Evolutionary conservation across 2,113 vertebrate species (phyloP), one percentile per base, ranked within the genome.

Genomic region (Arvicanthis niloticus): DNA sequence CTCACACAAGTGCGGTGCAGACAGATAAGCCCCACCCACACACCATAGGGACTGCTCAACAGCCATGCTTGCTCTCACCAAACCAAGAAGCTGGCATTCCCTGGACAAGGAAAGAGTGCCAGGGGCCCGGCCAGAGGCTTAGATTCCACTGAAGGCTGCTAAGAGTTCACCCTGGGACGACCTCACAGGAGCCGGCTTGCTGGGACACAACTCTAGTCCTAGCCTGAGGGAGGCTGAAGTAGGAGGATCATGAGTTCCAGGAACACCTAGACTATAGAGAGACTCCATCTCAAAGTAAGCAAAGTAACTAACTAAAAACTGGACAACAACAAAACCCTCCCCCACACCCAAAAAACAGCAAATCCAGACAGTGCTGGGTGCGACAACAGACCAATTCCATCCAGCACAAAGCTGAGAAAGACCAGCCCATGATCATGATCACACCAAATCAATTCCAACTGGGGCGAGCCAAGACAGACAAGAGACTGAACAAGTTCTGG

Each of bases 391-490:
- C 5, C 37, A 13, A 10, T 24, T 62, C 12, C 37, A 1, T 34
- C 0, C 13, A 70, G 13, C 73, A 93, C 45, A 91, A 1, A 34
- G 45, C 6, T 2, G 90, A 75, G 42, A 31, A 48, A 45, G 12
- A 51, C 51, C 51, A 11, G 51, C 51, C 51, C 51, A 51, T 11
- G 51, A 9, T 10, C 51, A 51, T 51, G 51, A 51, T 51, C 15
- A 70, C 1, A 51, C 78, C 75, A 92, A 85, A 56, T 51, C 76
- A 75, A 40, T 65, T 88, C 56, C 96, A 91, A 91, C 56, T 13
- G 75, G 24, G 51, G 31, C 45, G 5, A 51, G 34, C 78, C 48
- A 72, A n/a, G n/a, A 87, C 0, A 3, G 9, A 87, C 75, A 89
- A 73, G 34, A 87, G 84, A 62, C 26, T 34, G 6, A 62, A 75